Conservation (phyloP, 2,888 invertebrate genomes). For the Drosophila colorata region DNA sequence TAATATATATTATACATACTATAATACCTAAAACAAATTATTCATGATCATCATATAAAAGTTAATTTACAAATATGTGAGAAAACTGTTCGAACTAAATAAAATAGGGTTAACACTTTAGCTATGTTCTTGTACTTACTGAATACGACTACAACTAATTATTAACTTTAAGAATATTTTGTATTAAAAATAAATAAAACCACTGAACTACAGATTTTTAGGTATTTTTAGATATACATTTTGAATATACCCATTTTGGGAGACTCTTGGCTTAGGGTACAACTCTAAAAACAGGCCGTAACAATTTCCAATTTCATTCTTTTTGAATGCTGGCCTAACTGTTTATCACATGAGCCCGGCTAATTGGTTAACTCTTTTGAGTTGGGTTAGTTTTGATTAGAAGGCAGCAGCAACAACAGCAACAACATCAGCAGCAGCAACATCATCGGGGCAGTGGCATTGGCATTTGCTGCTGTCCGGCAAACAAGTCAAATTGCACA, state of each 20-base stretch:
- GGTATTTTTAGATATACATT: neutral
- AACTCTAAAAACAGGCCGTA: constrained; percentile 18
- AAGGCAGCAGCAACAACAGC: constrained; percentile 34
- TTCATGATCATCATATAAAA: too few species aligned
- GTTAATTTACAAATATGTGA: too few species aligned
- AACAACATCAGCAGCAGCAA: constrained; percentile 8
- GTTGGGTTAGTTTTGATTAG: constrained; percentile 68
- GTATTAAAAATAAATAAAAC: too few species aligned
- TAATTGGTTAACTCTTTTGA: constrained; percentile 69
- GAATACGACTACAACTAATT: too few species aligned
- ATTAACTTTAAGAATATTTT: too few species aligned
- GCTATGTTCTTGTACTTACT: too few species aligned
- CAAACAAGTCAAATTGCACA: constrained; percentile 48
- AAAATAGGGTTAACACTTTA: too few species aligned
- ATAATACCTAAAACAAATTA: too few species aligned
- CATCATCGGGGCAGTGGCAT: neutral
- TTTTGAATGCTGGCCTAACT: constrained; percentile 57
- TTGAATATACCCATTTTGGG: neutral
- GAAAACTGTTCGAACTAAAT: too few species aligned
- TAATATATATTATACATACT: too few species aligned
- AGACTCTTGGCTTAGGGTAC: constrained; percentile 11
- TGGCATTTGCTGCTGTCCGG: constrained; percentile 11
- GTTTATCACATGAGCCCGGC: constrained; percentile 67
- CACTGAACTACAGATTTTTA: too few species aligned
- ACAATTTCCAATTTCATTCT: constrained; percentile 51